These are phyloP conservation scores for Batillaria attramentaria DNA, from an alignment of 1,140 invertebrate species.

Conservation along the genomic window DNA sequence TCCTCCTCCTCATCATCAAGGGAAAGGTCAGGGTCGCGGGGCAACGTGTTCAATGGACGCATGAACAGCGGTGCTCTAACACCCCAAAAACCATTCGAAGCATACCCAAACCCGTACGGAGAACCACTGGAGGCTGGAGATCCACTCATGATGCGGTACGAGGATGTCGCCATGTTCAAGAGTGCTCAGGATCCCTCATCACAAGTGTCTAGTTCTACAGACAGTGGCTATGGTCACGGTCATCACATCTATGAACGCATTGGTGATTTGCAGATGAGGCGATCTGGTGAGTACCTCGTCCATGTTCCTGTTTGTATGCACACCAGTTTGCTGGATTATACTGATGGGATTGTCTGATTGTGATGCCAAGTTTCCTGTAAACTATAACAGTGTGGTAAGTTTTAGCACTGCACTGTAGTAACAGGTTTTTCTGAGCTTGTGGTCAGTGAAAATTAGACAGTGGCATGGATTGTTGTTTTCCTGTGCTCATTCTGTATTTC, in stretches of 20 bases:
- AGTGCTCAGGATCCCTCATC: constrained; percentile 59
- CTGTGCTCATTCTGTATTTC: no score
- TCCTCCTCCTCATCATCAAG: not conserved
- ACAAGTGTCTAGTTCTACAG: constrained; percentile 68
- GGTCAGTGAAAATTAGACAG: no score
- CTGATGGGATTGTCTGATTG: no score
- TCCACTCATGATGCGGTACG: constrained; percentile 51
- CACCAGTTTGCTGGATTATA: no score
- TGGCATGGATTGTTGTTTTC: no score
- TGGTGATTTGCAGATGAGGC: constrained; percentile 45
- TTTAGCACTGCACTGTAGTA: no score
- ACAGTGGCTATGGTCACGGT: constrained; percentile 66
- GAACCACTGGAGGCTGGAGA: constrained; percentile 48
- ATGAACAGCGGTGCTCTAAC: not conserved
- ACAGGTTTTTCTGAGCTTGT: no score
- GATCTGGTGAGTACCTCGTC: constrained; percentile 55
- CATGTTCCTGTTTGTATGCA: no score
- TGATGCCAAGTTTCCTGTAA: no score
- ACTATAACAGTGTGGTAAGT: no score
- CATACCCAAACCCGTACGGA: constrained; percentile 39
- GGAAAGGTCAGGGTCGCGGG: constrained; percentile 9
- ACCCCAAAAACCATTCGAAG: constrained; percentile 31
- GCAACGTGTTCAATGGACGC: not conserved
- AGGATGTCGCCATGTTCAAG: constrained; percentile 65
- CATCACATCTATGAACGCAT: constrained; percentile 60